A percentile compares a stretch with the other conserved stretches of the same genome.
phyloP scores from a whole-genome alignment of 2,888 invertebrate species.

The Tetragnatha montana region DNA sequence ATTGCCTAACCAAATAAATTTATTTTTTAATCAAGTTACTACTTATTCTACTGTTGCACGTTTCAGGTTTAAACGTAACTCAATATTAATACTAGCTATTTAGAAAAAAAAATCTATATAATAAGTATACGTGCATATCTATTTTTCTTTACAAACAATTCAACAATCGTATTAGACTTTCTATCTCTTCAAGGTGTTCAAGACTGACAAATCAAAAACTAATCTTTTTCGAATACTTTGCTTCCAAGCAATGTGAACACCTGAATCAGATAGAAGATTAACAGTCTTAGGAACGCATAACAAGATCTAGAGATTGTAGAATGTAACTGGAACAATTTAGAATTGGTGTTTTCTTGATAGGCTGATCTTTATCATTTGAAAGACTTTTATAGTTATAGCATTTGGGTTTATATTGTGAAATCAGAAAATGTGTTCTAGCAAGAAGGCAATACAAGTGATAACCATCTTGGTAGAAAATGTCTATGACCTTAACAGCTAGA shows the following conservation, averaged over 20 bases:
- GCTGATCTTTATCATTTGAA: neutral
- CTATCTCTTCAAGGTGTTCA: no score
- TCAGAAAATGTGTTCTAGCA: neutral
- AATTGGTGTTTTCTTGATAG: neutral
- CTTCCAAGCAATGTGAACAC: neutral
- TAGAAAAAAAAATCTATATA: no score
- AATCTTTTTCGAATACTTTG: no score
- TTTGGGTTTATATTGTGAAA: neutral
- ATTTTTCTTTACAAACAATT: no score
- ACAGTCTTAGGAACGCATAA: neutral
- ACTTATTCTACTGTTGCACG: no score
- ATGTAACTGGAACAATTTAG: neutral
- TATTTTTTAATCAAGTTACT: no score
- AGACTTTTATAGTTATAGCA: neutral
- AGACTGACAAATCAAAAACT: no score
- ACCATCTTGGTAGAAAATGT: neutral
- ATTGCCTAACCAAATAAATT: no score
- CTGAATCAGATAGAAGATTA: constrained; percentile 24
- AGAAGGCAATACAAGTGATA: neutral
- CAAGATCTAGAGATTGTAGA: neutral
- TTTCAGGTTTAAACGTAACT: no score
- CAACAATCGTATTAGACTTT: no score
- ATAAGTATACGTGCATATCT: no score
- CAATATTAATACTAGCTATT: no score
- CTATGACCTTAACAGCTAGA: neutral